These are phyloP conservation scores for Mustela lutreola DNA, from an alignment of 2,113 vertebrate genomes.

Conservation along the genomic window DNA sequence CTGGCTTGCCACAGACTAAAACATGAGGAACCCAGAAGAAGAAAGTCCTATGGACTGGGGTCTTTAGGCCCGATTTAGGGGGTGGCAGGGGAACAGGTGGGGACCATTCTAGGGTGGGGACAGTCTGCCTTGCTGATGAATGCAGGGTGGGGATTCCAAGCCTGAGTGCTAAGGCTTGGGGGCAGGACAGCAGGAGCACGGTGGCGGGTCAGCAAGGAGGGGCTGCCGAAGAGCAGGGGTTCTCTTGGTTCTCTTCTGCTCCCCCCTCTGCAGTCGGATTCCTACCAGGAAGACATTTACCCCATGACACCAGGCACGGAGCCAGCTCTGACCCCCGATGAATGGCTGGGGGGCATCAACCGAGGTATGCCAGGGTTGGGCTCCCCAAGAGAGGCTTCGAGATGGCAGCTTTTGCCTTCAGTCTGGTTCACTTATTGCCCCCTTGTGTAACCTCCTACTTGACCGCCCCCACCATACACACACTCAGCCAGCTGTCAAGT, in stretches of 20 bases:
- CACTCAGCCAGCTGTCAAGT: not conserved
- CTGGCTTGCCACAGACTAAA: not conserved
- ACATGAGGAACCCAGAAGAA: not conserved
- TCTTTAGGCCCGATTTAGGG: not conserved
- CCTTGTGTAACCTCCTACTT: not conserved
- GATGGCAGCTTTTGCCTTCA: not conserved
- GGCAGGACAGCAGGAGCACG: not conserved
- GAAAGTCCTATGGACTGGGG: not conserved
- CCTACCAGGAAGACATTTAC: slow-evolving; percentile 99
- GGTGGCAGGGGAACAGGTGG: not conserved
- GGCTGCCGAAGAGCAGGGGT: not conserved
- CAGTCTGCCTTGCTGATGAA: not conserved
- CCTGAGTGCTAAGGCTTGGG: not conserved
- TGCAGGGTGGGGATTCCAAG: not conserved
- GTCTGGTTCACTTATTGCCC: not conserved
- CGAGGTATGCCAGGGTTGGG: slow-evolving; percentile 88
- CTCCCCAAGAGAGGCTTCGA: not conserved
- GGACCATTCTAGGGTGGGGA: not conserved
- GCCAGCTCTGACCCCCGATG: slow-evolving; percentile 93
- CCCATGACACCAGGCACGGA: slow-evolving; percentile 97
- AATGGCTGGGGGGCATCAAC: slow-evolving; percentile 97
- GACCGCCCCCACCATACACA: not conserved
- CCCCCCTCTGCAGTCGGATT: slow-evolving; percentile 93
- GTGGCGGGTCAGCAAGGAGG: not conserved
- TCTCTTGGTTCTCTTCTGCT: not conserved